Evolutionary conservation across 2,113 vertebrate genomes (phyloP).

Genomic region (Callipepla californica): DNA sequence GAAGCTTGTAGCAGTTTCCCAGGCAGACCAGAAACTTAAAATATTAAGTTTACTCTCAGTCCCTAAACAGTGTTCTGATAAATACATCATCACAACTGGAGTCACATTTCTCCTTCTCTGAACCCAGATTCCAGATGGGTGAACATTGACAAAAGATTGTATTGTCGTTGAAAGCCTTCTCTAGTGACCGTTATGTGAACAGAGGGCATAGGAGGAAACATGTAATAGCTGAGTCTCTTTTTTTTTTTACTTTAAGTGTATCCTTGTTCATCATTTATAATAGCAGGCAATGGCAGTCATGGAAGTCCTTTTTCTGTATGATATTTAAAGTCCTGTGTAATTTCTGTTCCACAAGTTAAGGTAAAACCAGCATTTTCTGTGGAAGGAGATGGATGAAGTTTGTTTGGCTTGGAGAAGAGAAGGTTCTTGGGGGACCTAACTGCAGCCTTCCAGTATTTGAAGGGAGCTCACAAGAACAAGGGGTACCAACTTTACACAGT

Average conservation of each 20-base stretch:
- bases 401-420: too few relatives aligned
- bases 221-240: slow-evolving; percentile 1
- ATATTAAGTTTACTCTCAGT: not conserved
- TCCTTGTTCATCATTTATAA: slow-evolving; percentile 46
- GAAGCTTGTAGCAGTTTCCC: not conserved
- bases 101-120: not conserved
- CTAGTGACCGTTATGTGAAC: not conserved
- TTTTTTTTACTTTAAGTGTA: not conserved
- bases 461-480: too few relatives aligned
- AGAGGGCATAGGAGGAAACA: not conserved
- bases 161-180: not conserved
- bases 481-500: too few relatives aligned
- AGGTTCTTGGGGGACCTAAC: too few relatives aligned
- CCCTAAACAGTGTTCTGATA: not conserved
- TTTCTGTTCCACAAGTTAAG: slow-evolving; percentile 56
- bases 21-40: not conserved
- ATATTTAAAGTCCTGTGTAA: slow-evolving; percentile 53
- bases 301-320: not conserved
- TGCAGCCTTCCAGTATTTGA: too few relatives aligned
- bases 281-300: slow-evolving; percentile 28
- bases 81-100: not conserved
- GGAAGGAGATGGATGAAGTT: not conserved
- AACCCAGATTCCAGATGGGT: not conserved
- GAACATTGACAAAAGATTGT: not conserved
- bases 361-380: slow-evolving; percentile 37